A percentile compares a stretch with the other conserved stretches of the same genome.
Conservation (phyloP, 2,113 vertebrate genomes). For the Marmota monax region DNA sequence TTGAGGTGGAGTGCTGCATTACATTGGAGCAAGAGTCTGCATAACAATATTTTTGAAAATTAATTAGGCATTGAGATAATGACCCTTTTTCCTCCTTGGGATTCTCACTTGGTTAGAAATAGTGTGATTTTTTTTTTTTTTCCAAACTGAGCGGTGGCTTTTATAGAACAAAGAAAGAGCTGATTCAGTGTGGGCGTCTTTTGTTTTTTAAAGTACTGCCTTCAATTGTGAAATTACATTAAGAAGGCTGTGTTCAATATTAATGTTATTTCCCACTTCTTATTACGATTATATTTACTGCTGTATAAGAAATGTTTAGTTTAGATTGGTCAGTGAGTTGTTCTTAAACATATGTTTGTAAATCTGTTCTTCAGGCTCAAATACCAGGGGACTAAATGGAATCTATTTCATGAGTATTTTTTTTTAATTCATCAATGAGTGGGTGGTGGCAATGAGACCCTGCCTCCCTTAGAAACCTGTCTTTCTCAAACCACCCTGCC, state of each 20-base stretch:
- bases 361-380: not conserved
- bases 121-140: not conserved
- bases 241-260: slow-evolving; percentile 44
- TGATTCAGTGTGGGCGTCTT: slow-evolving; percentile 61
- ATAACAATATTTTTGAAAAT: slow-evolving; percentile 73
- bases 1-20: slow-evolving; percentile 7
- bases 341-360: not conserved
- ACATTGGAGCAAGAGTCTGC: slow-evolving; percentile 45
- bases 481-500: not conserved
- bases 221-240: slow-evolving; percentile 76
- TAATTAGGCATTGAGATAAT: slow-evolving; percentile 76
- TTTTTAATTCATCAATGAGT: not conserved
- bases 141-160: slow-evolving; percentile 45
- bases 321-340: not conserved
- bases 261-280: slow-evolving; percentile 4
- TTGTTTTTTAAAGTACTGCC: slow-evolving; percentile 73
- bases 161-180: slow-evolving; percentile 50
- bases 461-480: not conserved
- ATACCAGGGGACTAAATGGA: not conserved
- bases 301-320: not conserved
- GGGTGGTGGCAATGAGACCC: not conserved
- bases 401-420: not conserved
- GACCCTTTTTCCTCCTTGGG: not conserved
- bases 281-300: not conserved
- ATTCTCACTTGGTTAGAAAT: slow-evolving; percentile 67